Base-by-base conservation (phyloP, 2,113 vertebrate species). In the Hepsetus odoe region DNA sequence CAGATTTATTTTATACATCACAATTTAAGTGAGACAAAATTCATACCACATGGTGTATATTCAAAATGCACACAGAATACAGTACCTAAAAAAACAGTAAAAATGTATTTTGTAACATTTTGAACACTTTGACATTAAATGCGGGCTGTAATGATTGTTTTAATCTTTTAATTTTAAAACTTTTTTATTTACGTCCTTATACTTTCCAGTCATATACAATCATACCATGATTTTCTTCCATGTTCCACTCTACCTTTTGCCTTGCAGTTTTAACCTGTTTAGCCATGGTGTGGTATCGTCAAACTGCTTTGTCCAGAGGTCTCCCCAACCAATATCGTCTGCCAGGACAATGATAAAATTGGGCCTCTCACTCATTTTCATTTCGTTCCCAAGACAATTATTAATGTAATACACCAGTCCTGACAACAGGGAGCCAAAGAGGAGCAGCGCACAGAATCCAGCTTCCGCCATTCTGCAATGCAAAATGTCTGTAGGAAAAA, bases 321-420 rank as follows among this genome's bases (percentile, higher is more conserved):
- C 98, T 6, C 94, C 97, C 98, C 98, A 99, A 26, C 98, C 98
- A 55, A 98, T 90, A 72, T 99, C 98, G 83, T 99, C 98, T 0
- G 97, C 96, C 86, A 99, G 86, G 82, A 99, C 91, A 80, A 99
- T 76, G 1, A 99, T 94, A 64, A 98, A 96, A 86, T 96, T 98
- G 7, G 96, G 96, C 80, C 68, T 91, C 24, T 35, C 58, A 42
- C 70, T 64, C 16, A 28, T 58, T 9, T 8, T 51, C 4, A 53
- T 18, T 14, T 24, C 64, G 13, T 85, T 26, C 49, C 12, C 46
- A 79, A 2, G 72, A 46, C 86, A 86, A 69, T 69, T 79, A 73
- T 75, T 26, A 0, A 68, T 71, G 73, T 86, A 85, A 68, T 89
- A 85, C 65, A 94, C 62, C 24, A 94, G 80, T 28, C 88, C 92